Evolutionary conservation across 2,888 invertebrate species (phyloP).

Genomic region (Melanotus villosus): DNA sequence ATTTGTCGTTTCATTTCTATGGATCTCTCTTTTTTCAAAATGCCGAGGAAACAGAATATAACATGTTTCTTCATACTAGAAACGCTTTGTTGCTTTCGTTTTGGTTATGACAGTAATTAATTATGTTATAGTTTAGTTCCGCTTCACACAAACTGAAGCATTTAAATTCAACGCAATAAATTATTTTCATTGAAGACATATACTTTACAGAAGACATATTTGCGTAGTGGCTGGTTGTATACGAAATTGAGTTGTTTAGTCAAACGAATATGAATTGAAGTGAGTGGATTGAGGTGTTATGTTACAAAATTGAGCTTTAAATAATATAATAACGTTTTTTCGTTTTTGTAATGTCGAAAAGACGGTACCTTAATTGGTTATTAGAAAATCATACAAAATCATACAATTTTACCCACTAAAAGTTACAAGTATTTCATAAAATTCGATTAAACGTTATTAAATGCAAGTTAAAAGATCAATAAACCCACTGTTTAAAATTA

Average conservation of each 20-base stretch:
- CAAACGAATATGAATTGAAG: too few relatives aligned
- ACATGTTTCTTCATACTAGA: neutral
- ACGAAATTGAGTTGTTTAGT: neutral
- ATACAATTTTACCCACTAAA: too few relatives aligned
- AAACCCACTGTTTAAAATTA: too few relatives aligned
- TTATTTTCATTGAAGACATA: neutral
- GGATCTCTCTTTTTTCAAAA: neutral
- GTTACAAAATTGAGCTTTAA: too few relatives aligned
- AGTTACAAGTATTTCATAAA: too few relatives aligned
- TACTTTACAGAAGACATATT: neutral
- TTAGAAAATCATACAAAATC: too few relatives aligned
- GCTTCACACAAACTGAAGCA: conserved; percentile 1
- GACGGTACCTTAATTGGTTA: too few relatives aligned
- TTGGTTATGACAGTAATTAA: conserved; percentile 13
- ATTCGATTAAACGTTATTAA: too few relatives aligned
- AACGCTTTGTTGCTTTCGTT: neutral
- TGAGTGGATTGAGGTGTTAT: too few relatives aligned
- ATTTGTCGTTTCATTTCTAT: neutral
- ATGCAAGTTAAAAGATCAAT: too few relatives aligned
- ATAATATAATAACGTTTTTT: too few relatives aligned
- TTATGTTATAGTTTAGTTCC: conserved; percentile 3
- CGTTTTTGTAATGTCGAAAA: too few relatives aligned
- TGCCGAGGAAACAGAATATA: neutral
- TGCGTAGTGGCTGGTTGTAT: neutral
- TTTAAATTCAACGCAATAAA: conserved; percentile 17